phyloP scores from a whole-genome alignment of 1,140 invertebrate species.

The Helicoverpa zea region DNA sequence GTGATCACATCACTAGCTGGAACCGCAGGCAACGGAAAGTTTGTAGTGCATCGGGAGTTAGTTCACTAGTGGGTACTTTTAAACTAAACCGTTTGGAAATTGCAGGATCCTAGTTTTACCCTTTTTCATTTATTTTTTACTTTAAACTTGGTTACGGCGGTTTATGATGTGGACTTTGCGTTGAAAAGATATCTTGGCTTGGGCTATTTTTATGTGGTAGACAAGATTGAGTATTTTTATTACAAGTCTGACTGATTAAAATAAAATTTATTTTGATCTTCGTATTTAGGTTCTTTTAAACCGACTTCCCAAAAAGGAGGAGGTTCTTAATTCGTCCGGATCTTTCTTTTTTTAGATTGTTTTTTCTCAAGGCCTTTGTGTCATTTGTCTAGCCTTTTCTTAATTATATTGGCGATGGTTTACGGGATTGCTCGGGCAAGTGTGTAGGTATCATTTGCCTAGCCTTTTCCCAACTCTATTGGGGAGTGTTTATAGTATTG shows the following conservation, averaged over 20 bases:
- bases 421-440: too few species aligned
- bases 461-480: too few species aligned
- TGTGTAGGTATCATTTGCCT: too few species aligned
- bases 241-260: neutral
- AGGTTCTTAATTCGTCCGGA: too few species aligned
- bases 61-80: constrained; percentile 58
- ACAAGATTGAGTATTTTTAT: neutral
- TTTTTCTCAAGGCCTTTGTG: too few species aligned
- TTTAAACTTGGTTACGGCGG: constrained; percentile 19
- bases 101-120: constrained; percentile 55
- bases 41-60: constrained; percentile 67
- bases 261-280: too few species aligned
- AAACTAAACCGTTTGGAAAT: constrained; percentile 67
- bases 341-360: too few species aligned
- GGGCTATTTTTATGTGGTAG: neutral
- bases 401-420: too few species aligned
- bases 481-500: too few species aligned
- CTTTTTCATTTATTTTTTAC: constrained; percentile 38
- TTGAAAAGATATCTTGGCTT: neutral
- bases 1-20: constrained; percentile 22
- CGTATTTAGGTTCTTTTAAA: too few species aligned
- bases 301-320: too few species aligned
- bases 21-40: constrained; percentile 59
- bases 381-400: too few species aligned
- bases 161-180: constrained; percentile 30